These are phyloP conservation scores for Cremastobaeus sp. DNA, from an alignment of 2,888 invertebrate genomes.

Conservation along the genomic window DNA sequence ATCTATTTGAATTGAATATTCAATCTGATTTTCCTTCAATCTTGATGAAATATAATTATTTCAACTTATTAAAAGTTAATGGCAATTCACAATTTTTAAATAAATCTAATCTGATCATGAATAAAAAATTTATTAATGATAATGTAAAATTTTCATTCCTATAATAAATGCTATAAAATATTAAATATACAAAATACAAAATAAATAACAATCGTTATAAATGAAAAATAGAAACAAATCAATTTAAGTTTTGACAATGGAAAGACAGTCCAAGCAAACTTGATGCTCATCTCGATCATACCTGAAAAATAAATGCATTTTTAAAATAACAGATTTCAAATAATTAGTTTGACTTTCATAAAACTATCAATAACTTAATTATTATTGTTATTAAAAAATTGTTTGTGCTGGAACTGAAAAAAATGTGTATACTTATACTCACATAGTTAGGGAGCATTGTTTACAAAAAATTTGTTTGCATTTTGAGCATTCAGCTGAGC, in stretches of 20 bases:
- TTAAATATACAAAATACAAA: background rate
- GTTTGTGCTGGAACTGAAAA: background rate
- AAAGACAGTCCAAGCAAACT: conserved; percentile 22
- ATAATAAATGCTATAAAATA: no score
- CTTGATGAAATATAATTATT: no score
- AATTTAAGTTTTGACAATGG: background rate
- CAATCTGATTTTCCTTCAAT: no score
- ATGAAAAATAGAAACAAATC: background rate
- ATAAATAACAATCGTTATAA: background rate
- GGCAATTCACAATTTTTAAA: no score
- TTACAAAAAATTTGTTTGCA: conserved; percentile 29
- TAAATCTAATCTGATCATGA: no score
- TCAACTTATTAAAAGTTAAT: no score
- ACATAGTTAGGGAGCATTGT: conserved; percentile 25
- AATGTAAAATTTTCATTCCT: no score
- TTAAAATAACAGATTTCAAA: background rate
- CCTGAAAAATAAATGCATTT: conserved; percentile 5
- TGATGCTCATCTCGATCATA: conserved; percentile 8
- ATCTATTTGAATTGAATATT: no score
- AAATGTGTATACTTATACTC: background rate
- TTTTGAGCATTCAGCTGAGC: conserved; percentile 6
- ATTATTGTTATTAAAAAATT: background rate
- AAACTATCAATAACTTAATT: background rate
- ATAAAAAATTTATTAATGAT: no score
- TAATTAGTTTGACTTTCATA: background rate